Conservation (phyloP, 2,888 invertebrate species). For the Cantharis nigra region DNA sequence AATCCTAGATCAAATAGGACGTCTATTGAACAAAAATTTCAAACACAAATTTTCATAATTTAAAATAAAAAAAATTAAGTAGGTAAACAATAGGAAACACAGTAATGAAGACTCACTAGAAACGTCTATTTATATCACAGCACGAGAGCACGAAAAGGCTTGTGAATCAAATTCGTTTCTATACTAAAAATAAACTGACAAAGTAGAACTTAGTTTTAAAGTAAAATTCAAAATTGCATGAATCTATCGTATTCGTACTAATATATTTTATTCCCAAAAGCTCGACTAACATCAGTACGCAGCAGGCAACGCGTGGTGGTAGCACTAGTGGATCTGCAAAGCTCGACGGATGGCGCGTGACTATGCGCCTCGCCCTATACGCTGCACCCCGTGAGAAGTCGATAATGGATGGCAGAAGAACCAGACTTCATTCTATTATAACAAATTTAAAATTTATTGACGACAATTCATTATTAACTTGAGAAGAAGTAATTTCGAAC, state of each 20-base stretch:
- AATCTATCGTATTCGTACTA: conserved; percentile 4
- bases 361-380: conserved; percentile 47
- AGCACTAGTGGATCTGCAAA: conserved; percentile 44
- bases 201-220: neutral
- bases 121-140: conserved; percentile 16
- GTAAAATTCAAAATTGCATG: conserved; percentile 12
- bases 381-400: conserved; percentile 46
- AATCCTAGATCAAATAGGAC: neutral
- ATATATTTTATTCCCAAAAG: conserved; percentile 15
- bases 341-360: conserved; percentile 50
- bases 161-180: conserved; percentile 6
- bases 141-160: conserved; percentile 18
- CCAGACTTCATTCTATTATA: conserved; percentile 30
- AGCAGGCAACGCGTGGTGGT: conserved; percentile 35
- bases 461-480: neutral
- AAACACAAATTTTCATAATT: neutral
- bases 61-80: neutral
- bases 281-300: conserved; percentile 21
- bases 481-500: neutral
- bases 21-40: neutral
- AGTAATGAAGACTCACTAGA: conserved; percentile 15
- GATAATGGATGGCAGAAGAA: conserved; percentile 41
- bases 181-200: conserved; percentile 7
- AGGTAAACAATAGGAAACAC: conserved; percentile 2
- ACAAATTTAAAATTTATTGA: neutral